Evolutionary conservation across 2,797 vertebrate genomes (phyloP).

Genomic region (Sciurus carolinensis): DNA sequence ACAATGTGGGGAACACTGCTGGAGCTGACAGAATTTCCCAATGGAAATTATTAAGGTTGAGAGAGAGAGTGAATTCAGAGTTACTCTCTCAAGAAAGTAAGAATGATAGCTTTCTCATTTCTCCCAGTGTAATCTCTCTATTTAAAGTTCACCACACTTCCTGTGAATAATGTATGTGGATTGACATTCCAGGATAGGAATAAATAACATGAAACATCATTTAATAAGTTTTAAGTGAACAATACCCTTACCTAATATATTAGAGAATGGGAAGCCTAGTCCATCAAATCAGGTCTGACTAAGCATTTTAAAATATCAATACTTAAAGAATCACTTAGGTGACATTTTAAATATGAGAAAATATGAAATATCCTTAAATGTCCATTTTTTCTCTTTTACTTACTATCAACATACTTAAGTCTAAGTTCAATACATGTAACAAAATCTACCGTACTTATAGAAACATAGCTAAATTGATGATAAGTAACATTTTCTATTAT

Average conservation of each 20-base stretch:
- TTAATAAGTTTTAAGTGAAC: slow-evolving; percentile 78
- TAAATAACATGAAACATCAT: slow-evolving; percentile 70
- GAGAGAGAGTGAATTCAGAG: too few species aligned
- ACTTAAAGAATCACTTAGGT: slow-evolving; percentile 12
- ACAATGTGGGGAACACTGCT: too few species aligned
- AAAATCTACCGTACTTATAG: background rate
- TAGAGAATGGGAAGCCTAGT: background rate
- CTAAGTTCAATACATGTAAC: background rate
- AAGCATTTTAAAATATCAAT: slow-evolving; percentile 20
- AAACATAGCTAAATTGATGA: background rate
- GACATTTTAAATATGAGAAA: background rate
- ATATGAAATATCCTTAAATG: background rate
- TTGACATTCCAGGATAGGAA: slow-evolving; percentile 74
- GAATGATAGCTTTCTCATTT: slow-evolving; percentile 76
- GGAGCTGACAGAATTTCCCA: too few species aligned
- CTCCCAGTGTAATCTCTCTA: slow-evolving; percentile 68
- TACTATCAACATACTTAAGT: background rate
- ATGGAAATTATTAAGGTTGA: too few species aligned
- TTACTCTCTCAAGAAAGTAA: background rate
- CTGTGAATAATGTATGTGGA: slow-evolving; percentile 81
- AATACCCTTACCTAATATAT: slow-evolving; percentile 61
- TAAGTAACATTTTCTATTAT: background rate
- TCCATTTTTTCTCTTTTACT: background rate
- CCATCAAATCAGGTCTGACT: slow-evolving; percentile 23
- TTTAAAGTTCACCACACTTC: slow-evolving; percentile 80